Percentiles rank a stretch among this genome's conserved stretches.
phyloP scores from a whole-genome alignment of 2,888 invertebrate genomes.

The Drosophila picticornis region DNA sequence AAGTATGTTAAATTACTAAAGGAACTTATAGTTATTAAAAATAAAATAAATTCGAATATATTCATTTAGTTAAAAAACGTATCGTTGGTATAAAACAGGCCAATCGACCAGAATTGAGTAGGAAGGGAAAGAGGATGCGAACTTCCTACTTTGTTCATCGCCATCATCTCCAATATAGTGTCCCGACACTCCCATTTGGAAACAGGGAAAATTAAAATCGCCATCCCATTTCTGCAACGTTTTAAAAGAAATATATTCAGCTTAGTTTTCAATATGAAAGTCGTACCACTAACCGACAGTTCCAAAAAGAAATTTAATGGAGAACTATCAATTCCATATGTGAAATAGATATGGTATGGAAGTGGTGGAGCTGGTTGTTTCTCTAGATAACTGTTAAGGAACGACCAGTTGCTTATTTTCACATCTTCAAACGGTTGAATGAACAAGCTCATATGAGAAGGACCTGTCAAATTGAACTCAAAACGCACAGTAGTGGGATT shows the following conservation, averaged over 20 bases:
- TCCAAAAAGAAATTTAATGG: slow-evolving; percentile 38
- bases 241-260: background rate
- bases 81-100: slow-evolving; percentile 85
- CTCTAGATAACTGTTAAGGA: slow-evolving; percentile 28
- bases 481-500: slow-evolving; percentile 50
- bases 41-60: background rate
- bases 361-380: background rate
- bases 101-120: slow-evolving; percentile 85
- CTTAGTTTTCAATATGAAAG: background rate
- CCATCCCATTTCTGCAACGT: slow-evolving; percentile 52
- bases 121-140: slow-evolving; percentile 84
- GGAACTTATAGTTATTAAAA: background rate
- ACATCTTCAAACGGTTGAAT: slow-evolving; percentile 65
- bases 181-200: slow-evolving; percentile 85
- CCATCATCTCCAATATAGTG: slow-evolving; percentile 85
- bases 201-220: slow-evolving; percentile 60
- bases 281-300: slow-evolving; percentile 46
- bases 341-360: slow-evolving; percentile 4
- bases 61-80: slow-evolving; percentile 21
- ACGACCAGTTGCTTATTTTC: slow-evolving; percentile 73
- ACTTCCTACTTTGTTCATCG: slow-evolving; percentile 84
- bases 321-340: slow-evolving; percentile 1
- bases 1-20: background rate
- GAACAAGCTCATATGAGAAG: slow-evolving; percentile 76
- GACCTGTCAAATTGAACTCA: slow-evolving; percentile 72